Conservation (phyloP, 2,888 invertebrate genomes). For the Drosophila neonasuta region DNA sequence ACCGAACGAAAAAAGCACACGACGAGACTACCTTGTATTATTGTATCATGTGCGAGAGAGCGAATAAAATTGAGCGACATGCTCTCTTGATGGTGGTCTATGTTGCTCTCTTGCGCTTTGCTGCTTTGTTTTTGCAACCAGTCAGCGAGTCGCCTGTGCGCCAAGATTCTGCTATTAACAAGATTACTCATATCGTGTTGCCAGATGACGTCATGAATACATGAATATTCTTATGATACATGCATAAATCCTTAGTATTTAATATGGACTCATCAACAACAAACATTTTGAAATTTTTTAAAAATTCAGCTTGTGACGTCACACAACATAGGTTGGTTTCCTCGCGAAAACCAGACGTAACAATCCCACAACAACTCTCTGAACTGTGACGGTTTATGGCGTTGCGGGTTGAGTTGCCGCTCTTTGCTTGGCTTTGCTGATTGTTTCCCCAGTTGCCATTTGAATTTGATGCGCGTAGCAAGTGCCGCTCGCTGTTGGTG, state of each 20-base stretch:
- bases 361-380: slow-evolving; percentile 20
- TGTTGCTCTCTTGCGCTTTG: slow-evolving; percentile 16
- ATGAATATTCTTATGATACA: not conserved
- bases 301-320: slow-evolving; percentile 33
- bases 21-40: too few species aligned
- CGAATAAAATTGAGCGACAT: slow-evolving; percentile 8
- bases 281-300: not conserved
- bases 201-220: slow-evolving; percentile 1
- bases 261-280: not conserved
- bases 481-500: slow-evolving; percentile 40
- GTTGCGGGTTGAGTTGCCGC: slow-evolving; percentile 31
- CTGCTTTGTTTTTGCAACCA: slow-evolving; percentile 28
- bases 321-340: slow-evolving; percentile 1
- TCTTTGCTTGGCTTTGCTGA: slow-evolving; percentile 35
- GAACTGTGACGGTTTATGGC: slow-evolving; percentile 25
- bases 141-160: slow-evolving; percentile 21
- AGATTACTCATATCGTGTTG: slow-evolving; percentile 21
- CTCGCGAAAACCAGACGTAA: slow-evolving; percentile 16
- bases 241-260: not conserved
- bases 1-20: too few species aligned
- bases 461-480: slow-evolving; percentile 65
- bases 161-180: not conserved
- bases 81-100: slow-evolving; percentile 11
- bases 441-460: slow-evolving; percentile 65
- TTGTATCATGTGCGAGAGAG: too few species aligned